These are phyloP conservation scores for Drosophila triauraria DNA, from an alignment of 1,140 invertebrate genomes.

Conservation along the genomic window DNA sequence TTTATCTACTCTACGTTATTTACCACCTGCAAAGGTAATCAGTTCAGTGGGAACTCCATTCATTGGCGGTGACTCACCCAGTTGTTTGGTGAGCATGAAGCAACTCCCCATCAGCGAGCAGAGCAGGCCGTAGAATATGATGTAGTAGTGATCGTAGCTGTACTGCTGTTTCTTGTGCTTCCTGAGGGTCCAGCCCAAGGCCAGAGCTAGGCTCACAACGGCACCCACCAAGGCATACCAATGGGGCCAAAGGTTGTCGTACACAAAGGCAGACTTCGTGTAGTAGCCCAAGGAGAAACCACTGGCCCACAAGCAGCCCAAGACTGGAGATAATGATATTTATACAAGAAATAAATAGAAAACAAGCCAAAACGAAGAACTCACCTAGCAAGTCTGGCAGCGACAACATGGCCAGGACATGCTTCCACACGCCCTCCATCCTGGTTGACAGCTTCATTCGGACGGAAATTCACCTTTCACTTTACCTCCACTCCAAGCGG, in stretches of 20 bases:
- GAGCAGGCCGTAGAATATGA: constrained; percentile 75
- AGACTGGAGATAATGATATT: constrained; percentile 25
- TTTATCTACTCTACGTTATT: background rate
- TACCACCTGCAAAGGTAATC: constrained; percentile 4
- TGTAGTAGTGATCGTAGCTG: constrained; percentile 74
- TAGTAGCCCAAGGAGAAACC: constrained; percentile 77
- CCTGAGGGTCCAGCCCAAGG: constrained; percentile 63
- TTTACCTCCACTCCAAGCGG: constrained; percentile 44
- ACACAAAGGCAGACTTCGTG: constrained; percentile 72
- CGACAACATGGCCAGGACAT: constrained; percentile 44
- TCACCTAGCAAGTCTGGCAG: constrained; percentile 67
- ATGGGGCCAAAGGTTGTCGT: constrained; percentile 75
- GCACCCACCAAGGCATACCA: constrained; percentile 65
- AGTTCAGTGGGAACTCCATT: constrained; percentile 6
- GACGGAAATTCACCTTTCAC: constrained; percentile 7
- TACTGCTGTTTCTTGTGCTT: constrained; percentile 66
- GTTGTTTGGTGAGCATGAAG: constrained; percentile 74
- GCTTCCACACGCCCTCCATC: constrained; percentile 53
- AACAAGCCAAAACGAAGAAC: background rate
- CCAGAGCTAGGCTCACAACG: constrained; percentile 39
- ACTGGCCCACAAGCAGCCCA: constrained; percentile 67
- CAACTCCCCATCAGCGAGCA: constrained; percentile 74
- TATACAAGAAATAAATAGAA: background rate
- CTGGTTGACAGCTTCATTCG: constrained; percentile 41
- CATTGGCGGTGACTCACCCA: constrained; percentile 54